Conservation (phyloP, 2,113 vertebrate genomes). For the Clinocottus analis region DNA sequence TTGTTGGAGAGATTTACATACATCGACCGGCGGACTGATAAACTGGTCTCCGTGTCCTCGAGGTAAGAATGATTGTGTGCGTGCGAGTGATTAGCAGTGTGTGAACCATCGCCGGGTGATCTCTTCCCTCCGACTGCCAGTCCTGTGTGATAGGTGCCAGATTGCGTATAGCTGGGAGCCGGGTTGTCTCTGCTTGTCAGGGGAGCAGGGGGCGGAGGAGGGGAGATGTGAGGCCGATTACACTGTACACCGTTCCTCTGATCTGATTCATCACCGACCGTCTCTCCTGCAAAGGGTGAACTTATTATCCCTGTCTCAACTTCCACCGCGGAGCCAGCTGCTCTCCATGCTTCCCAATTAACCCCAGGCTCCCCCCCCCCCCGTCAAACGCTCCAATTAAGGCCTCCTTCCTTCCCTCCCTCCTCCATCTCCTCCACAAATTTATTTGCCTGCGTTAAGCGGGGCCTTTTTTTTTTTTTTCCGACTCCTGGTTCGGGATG, state of each 20-base stretch:
- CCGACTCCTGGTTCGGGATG: slow-evolving; percentile 29
- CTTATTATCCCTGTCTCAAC: slow-evolving; percentile 82
- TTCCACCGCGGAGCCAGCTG: slow-evolving; percentile 77
- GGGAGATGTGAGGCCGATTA: slow-evolving; percentile 75
- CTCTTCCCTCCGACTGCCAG: slow-evolving; percentile 60
- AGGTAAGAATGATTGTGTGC: slow-evolving; percentile 73
- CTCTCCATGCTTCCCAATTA: slow-evolving; percentile 82
- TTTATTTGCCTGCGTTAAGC: slow-evolving; percentile 45
- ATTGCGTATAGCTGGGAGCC: slow-evolving; percentile 78
- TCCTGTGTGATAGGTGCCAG: slow-evolving; percentile 78
- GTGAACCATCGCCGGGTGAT: slow-evolving; percentile 51
- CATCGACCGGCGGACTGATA: slow-evolving; percentile 74
- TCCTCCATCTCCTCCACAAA: slow-evolving; percentile 51
- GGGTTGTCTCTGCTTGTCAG: slow-evolving; percentile 80
- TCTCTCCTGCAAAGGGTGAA: slow-evolving; percentile 78
- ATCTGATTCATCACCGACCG: slow-evolving; percentile 79
- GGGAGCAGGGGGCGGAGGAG: slow-evolving; percentile 51
- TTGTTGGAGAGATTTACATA: slow-evolving; percentile 82
- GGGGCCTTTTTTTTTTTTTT: too few species aligned
- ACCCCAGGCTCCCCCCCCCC: slow-evolving; percentile 78
- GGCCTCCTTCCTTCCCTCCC: slow-evolving; percentile 53
- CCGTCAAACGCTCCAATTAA: slow-evolving; percentile 78
- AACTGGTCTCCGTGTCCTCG: slow-evolving; percentile 71
- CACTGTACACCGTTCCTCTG: slow-evolving; percentile 78
- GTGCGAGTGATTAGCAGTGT: slow-evolving; percentile 66